A percentile compares a stretch with the other conserved stretches of the same genome.
Conservation (phyloP, 2,888 invertebrate genomes). For the Callyntrura sp. region DNA sequence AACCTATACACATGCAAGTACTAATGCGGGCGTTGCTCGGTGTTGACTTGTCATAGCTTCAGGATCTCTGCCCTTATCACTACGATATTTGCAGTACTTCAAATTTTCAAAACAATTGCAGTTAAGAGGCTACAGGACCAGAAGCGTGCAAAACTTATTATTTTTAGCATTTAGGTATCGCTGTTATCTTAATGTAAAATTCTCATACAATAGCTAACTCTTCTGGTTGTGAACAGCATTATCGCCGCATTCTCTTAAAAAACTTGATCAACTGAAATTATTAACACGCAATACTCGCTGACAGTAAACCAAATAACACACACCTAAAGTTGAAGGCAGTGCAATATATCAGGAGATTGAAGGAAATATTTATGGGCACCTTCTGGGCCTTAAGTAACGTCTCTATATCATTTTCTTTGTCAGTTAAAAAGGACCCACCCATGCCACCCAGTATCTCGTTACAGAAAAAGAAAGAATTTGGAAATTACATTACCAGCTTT, state of each 20-base stretch:
- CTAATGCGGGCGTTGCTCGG: too few relatives aligned
- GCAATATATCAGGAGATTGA: background rate
- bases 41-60: too few relatives aligned
- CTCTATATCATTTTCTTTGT: constrained; percentile 21
- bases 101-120: background rate
- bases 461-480: background rate
- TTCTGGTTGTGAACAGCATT: too few relatives aligned
- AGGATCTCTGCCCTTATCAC: too few relatives aligned
- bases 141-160: background rate
- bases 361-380: background rate
- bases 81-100: background rate
- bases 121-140: background rate
- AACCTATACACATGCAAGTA: too few relatives aligned
- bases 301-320: background rate
- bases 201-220: background rate
- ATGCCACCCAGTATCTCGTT: constrained; percentile 34
- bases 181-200: background rate
- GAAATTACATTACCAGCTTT: background rate
- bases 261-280: background rate
- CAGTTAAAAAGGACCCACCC: constrained; percentile 18
- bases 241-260: too few relatives aligned
- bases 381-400: constrained; percentile 2
- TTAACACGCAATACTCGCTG: background rate
- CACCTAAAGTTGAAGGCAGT: background rate
- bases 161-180: background rate